Evolutionary conservation across 2,797 vertebrate species (phyloP), one percentile per base, ranked within the genome.

Genomic region (Hydrocynus forskahlii): DNA sequence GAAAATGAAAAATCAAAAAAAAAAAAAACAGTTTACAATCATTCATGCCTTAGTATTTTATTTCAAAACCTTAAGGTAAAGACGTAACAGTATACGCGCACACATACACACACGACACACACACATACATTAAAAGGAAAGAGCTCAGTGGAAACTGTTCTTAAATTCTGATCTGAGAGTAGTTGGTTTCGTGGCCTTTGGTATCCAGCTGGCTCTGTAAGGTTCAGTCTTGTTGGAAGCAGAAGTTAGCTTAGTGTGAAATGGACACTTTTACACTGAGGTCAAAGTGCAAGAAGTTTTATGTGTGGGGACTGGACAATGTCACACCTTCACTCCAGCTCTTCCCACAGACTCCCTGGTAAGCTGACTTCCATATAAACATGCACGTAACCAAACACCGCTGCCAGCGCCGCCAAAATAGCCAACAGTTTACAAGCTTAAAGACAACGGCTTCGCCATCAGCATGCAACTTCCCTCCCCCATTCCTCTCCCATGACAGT

Each of bases 391-490:
- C 78, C 84, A 80, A 82, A 57, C 63, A 75, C 52, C 25, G 25
- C 16, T 29, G 16, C 64, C 71, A 72, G 25, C 57, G 72, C 75
- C 19, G n/a, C 8, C 75, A 81, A 84, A 86, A 87, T 83, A 79
- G 81, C 84, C 63, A 76, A 75, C 60, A 21, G 12, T 82, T 82
- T 82, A 82, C 81, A 82, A 82, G 75, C 74, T 79, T 54, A 84
- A 85, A 81, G 76, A 81, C 83, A 86, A 69, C 82, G 86, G 75
- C 52, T 69, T 57, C 35, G 68, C 72, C 75, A 64, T 72, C 76
- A 72, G 75, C 57, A 85, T 83, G 73, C 73, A 75, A 71, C 81
- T 35, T 71, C 75, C 81, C 75, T 77, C 84, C 86, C 85, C 81
- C 81, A 63, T 68, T 52, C 57, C 66, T 83, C 67, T 79, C 66